These are phyloP conservation scores for Python bivittatus DNA, from an alignment of 2,113 vertebrate species.

Conservation along the genomic window DNA sequence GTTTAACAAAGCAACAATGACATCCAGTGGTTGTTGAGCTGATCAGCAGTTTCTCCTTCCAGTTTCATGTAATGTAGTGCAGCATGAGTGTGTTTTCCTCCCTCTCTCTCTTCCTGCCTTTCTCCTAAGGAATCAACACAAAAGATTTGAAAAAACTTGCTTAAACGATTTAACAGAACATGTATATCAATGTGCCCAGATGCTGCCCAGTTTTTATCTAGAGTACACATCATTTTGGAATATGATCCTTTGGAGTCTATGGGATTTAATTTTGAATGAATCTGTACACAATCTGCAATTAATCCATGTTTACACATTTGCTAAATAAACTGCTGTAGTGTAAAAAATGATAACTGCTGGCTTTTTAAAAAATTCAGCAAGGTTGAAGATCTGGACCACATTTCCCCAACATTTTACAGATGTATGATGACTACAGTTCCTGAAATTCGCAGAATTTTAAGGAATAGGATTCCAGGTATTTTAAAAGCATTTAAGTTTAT, in stretches of 20 bases:
- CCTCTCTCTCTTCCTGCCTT: neutral
- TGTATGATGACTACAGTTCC: neutral
- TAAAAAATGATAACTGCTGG: neutral
- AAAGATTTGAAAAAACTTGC: neutral
- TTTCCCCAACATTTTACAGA: neutral
- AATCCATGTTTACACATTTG: neutral
- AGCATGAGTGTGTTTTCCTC: neutral
- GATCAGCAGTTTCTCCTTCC: slow-evolving; percentile 26
- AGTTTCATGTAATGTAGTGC: neutral
- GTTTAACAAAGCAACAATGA: slow-evolving; percentile 52
- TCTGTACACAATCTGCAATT: neutral
- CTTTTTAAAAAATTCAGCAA: neutral
- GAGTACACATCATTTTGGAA: neutral
- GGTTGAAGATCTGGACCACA: neutral
- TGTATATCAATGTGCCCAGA: neutral
- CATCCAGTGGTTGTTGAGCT: slow-evolving; percentile 58
- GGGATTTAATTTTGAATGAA: neutral
- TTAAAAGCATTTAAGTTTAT: neutral
- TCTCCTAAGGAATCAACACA: neutral
- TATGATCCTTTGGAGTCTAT: neutral
- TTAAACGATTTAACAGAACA: neutral
- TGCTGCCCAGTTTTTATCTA: neutral
- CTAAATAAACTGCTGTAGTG: neutral
- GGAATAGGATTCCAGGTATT: neutral
- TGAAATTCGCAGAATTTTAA: neutral